A percentile compares a stretch with the other conserved stretches of the same genome.
These are phyloP conservation scores for Tromatobia lineatoria DNA, from an alignment of 2,888 invertebrate genomes.

Conservation along the genomic window DNA sequence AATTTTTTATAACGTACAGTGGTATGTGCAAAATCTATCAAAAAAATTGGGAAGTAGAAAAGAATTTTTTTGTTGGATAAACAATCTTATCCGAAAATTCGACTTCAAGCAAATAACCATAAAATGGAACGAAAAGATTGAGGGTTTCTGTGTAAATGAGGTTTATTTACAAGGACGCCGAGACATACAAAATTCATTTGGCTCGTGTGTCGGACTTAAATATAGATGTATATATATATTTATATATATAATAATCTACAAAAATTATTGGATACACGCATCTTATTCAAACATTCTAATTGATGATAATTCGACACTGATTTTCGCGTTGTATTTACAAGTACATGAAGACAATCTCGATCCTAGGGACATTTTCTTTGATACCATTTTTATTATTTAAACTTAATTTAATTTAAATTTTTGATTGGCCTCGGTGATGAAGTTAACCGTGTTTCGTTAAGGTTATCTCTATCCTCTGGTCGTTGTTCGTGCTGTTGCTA, in stretches of 20 bases:
- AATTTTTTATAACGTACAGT: no score
- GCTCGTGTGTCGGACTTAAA: constrained; percentile 46
- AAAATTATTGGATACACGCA: constrained; percentile 58
- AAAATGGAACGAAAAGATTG: background rate
- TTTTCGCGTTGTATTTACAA: constrained; percentile 74
- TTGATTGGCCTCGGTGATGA: constrained; percentile 48
- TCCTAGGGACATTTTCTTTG: constrained; percentile 44
- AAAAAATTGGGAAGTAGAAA: no score
- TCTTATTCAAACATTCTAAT: constrained; percentile 50
- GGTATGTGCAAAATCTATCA: no score
- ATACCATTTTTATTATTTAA: constrained; percentile 6
- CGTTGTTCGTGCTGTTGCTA: constrained; percentile 23
- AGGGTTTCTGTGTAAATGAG: constrained; percentile 72
- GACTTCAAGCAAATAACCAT: no score
- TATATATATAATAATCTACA: constrained; percentile 56
- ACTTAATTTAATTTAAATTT: constrained; percentile 24
- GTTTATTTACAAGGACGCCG: constrained; percentile 77
- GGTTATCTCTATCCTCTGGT: constrained; percentile 29
- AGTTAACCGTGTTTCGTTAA: constrained; percentile 55
- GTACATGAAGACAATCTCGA: constrained; percentile 59
- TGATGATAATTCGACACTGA: constrained; percentile 72
- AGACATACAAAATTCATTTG: constrained; percentile 63
- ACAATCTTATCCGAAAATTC: background rate
- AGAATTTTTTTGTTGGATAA: no score
- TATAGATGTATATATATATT: constrained; percentile 12